These are phyloP conservation scores for Pyrgus malvae DNA, from an alignment of 2,888 invertebrate genomes.

Conservation along the genomic window DNA sequence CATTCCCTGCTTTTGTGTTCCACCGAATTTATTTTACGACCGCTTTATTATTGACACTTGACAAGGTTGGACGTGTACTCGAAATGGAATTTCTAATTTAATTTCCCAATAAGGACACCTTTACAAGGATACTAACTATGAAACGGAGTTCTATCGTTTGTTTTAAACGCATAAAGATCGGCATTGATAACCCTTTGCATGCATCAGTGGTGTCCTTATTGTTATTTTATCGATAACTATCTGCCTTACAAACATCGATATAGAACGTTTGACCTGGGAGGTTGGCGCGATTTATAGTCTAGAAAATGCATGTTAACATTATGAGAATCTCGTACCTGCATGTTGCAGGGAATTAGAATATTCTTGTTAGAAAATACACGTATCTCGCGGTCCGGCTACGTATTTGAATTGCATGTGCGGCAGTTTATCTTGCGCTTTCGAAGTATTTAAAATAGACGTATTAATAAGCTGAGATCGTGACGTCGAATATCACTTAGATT, in stretches of 20 bases:
- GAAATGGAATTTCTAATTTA: conserved; percentile 51
- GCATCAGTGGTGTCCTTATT: conserved; percentile 57
- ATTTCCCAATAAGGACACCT: conserved; percentile 59
- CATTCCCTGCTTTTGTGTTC: conserved; percentile 4
- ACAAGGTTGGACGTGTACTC: conserved; percentile 32
- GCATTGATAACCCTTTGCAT: conserved; percentile 60
- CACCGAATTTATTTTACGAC: conserved; percentile 32
- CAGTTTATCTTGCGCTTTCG: conserved; percentile 31
- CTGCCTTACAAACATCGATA: conserved; percentile 27
- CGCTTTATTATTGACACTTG: conserved; percentile 34
- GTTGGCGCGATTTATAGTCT: conserved; percentile 67
- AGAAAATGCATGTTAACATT: conserved; percentile 63
- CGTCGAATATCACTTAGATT: conserved; percentile 29
- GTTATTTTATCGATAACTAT: conserved; percentile 62
- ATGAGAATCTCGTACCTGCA: conserved; percentile 54
- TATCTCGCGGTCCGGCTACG: conserved; percentile 26
- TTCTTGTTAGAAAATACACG: conserved; percentile 46
- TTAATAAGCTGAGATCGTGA: conserved; percentile 31
- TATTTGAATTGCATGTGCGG: conserved; percentile 35
- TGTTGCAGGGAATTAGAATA: conserved; percentile 51
- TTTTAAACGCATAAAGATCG: conserved; percentile 67
- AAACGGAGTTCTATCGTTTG: conserved; percentile 53
- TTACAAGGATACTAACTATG: conserved; percentile 45
- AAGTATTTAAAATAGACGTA: conserved; percentile 32
- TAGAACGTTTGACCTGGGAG: conserved; percentile 64